Conservation (phyloP, 2,797 vertebrate species). For the Malacoctenus gilli region DNA sequence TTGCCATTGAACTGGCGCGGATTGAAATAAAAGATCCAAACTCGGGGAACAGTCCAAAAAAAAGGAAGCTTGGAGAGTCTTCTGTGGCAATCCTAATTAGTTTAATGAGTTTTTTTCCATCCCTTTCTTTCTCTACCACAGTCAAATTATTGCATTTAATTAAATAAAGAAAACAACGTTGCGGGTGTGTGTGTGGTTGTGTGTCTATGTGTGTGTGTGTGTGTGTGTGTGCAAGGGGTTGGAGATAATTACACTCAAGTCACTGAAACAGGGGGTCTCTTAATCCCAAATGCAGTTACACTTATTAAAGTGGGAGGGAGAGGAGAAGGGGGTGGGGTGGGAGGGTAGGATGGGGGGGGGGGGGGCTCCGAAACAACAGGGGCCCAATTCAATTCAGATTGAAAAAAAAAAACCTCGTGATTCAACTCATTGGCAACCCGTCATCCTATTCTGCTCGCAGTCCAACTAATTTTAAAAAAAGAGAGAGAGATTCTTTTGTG, state of each 20-base stretch:
- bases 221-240: conserved; percentile 4
- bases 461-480: conserved; percentile 31
- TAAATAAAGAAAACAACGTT: conserved; percentile 69
- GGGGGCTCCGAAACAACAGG: conserved; percentile 42
- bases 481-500: not conserved
- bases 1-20: conserved; percentile 41
- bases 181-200: conserved; percentile 8
- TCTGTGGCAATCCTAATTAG: conserved; percentile 62
- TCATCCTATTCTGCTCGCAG: conserved; percentile 16
- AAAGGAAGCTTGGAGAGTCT: conserved; percentile 47
- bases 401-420: conserved; percentile 17
- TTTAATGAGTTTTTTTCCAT: conserved; percentile 55
- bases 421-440: conserved; percentile 46
- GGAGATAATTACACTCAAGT: conserved; percentile 64
- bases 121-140: conserved; percentile 26
- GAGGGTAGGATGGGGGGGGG: not conserved
- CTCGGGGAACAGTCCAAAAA: conserved; percentile 24
- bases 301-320: conserved; percentile 57
- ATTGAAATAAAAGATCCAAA: conserved; percentile 65
- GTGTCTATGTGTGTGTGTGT: conserved; percentile 5
- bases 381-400: conserved; percentile 37
- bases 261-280: conserved; percentile 54
- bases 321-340: not conserved
- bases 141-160: conserved; percentile 65
- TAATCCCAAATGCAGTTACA: conserved; percentile 69